Conservation (phyloP, 2,797 vertebrate species). For the Sebastes dallii region DNA sequence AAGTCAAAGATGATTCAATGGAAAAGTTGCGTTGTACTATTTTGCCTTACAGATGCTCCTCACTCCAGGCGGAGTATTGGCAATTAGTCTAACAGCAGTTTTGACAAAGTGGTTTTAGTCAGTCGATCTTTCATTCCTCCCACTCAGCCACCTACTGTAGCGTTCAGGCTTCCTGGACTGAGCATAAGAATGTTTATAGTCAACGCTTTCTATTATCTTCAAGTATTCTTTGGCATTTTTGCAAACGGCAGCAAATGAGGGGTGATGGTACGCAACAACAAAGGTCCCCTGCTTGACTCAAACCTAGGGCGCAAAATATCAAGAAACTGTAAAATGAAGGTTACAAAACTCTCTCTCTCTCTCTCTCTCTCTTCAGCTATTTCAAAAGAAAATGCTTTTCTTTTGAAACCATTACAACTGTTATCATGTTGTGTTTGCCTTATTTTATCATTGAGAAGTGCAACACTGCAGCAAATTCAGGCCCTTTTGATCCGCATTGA, state of each 20-base stretch:
- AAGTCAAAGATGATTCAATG: constrained; percentile 6
- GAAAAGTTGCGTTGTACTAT: neutral
- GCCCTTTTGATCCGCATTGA: constrained; percentile 30
- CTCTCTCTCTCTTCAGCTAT: neutral
- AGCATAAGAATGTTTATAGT: neutral
- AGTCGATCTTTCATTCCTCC: constrained; percentile 18
- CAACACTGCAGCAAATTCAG: neutral
- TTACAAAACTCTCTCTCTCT: neutral
- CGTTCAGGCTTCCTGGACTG: neutral
- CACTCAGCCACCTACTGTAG: neutral
- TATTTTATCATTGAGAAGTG: neutral
- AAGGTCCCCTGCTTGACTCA: neutral
- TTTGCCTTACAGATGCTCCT: constrained; percentile 15
- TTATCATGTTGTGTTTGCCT: neutral
- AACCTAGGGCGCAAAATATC: neutral
- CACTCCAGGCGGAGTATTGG: neutral
- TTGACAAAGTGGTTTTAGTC: constrained; percentile 3
- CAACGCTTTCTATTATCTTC: neutral
- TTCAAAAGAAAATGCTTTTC: neutral
- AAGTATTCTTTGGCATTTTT: neutral
- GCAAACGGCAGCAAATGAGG: neutral
- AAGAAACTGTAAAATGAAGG: neutral
- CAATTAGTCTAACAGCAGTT: constrained; percentile 20
- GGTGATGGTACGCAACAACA: neutral
- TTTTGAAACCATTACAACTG: neutral